Conservation (phyloP, 2,888 invertebrate genomes). For the Clunio marinus region DNA sequence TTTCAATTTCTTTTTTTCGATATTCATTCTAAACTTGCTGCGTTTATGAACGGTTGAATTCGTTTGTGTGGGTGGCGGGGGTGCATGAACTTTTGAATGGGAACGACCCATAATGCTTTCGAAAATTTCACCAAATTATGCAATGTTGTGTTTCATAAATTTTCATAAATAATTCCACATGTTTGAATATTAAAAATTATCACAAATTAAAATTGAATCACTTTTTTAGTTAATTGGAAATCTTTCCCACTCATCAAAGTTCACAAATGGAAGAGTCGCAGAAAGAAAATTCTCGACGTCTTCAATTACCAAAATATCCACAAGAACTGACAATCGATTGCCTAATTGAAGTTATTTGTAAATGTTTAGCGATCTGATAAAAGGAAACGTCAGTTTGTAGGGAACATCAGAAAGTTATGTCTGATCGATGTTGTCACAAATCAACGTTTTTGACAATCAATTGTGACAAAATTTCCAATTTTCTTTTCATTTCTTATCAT, state of each 20-base stretch:
- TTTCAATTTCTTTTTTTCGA: conserved; percentile 24
- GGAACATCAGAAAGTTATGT: not conserved
- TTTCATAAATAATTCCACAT: too few relatives aligned
- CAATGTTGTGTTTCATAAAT: too few relatives aligned
- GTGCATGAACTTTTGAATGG: not conserved
- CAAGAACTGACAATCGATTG: conserved; percentile 18
- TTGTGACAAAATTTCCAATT: not conserved
- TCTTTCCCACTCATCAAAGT: too few relatives aligned
- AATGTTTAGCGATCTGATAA: not conserved
- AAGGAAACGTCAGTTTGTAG: not conserved
- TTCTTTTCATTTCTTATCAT: not conserved
- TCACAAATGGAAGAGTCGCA: too few relatives aligned
- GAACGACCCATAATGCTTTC: conserved; percentile 24
- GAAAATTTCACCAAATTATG: not conserved
- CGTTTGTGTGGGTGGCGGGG: not conserved
- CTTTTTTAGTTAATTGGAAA: too few relatives aligned
- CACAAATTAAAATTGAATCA: too few relatives aligned
- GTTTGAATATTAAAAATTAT: too few relatives aligned
- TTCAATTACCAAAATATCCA: not conserved
- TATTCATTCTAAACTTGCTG: not conserved
- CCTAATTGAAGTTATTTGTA: conserved; percentile 38
- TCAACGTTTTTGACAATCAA: not conserved
- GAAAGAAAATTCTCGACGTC: not conserved
- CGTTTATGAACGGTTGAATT: not conserved
- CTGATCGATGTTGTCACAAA: too few relatives aligned